Evolutionary conservation across 2,113 vertebrate species (phyloP).

Genomic region (Emydocephalus ijimae): DNA sequence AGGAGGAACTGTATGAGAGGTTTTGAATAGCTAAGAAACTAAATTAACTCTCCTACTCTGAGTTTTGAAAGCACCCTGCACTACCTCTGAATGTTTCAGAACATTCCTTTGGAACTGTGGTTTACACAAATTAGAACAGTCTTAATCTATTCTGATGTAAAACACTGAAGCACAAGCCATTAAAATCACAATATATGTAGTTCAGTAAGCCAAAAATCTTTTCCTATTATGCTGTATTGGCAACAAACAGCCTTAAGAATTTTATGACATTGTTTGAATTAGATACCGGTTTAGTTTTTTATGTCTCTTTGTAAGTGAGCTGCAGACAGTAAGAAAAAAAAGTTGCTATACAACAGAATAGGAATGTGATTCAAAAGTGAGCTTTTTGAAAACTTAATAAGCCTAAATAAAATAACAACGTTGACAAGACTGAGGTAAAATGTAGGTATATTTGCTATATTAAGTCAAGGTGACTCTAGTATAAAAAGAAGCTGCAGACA

Average conservation of each 20-base stretch:
- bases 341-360: neutral
- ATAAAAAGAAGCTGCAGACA: slow-evolving; percentile 8
- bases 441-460: neutral
- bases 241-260: neutral
- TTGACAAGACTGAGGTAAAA: neutral
- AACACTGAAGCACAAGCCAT: neutral
- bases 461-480: slow-evolving; percentile 1
- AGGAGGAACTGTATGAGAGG: neutral
- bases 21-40: neutral
- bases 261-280: neutral
- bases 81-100: neutral
- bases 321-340: slow-evolving; percentile 9
- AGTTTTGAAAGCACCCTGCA: neutral
- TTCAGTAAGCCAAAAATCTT: neutral
- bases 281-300: neutral
- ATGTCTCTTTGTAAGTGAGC: neutral
- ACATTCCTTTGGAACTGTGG: neutral
- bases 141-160: neutral
- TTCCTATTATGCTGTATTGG: neutral
- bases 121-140: neutral
- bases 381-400: neutral
- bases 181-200: neutral
- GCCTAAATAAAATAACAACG: neutral
- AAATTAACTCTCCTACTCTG: neutral
- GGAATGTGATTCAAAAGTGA: neutral